Base-by-base conservation (phyloP, 2,888 invertebrate genomes). In the Parasteatoda lunata region DNA sequence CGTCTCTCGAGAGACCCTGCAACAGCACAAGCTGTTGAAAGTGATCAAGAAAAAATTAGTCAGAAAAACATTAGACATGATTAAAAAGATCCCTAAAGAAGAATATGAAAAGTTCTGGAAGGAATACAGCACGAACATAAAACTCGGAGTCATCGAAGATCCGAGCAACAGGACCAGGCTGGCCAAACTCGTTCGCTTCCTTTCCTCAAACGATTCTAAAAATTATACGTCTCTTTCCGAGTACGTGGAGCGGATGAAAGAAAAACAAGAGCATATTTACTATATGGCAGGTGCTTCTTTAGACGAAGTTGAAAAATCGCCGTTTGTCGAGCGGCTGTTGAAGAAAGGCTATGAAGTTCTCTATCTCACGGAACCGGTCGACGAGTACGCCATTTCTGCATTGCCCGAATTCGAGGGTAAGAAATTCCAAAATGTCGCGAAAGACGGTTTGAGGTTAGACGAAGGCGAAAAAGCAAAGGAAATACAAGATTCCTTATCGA, bases 351-450 rank as follows among this genome's bases (percentile, higher is more conserved):
- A 96, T 92, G 99, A 99, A 94, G 97, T 98, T 83, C 93, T 99
- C 89, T 98, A 95, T 92, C 93, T 99, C 77, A 95, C 95, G 9
- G 99, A 99, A 93, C 97, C 99, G 54, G 98, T 99, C 73, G 99
- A 99, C 93, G 99, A 99, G 93, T 99, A 99, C 93, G 95, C 97
- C 90, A 96, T 99, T 90, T 97, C 97, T 77, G 96, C 98, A 71
- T 93, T 99, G 92, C 98, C 99, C 2, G 99, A 99, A 93, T 99
- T 97, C 93, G 99, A 99, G 91, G 97, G 98, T 80, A 97, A 98
- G 93, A 99, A 98, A 93, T 99, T 99, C 96, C 98, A 98, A 93
- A 99, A 99, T 92, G 97, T 98, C 79, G 99, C 99, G 90, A 99
- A 99, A 93, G 99, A 99, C 93, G 98, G 98, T 54, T 95, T 99